A percentile compares a stretch with the other conserved stretches of the same genome.
These are phyloP conservation scores for Lobophora halterata DNA, from an alignment of 2,888 invertebrate genomes.

Conservation along the genomic window DNA sequence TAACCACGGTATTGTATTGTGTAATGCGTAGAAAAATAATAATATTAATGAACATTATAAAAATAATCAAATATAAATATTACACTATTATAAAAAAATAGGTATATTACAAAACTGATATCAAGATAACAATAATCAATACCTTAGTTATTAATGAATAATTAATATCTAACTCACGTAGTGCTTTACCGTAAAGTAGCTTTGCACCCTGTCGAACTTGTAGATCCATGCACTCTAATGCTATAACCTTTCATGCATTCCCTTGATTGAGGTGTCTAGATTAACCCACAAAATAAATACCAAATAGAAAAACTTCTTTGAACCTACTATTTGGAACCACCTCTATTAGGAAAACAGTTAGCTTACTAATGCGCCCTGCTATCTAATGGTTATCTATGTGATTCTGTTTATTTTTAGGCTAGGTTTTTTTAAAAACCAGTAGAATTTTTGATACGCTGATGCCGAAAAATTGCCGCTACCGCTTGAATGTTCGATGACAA, in stretches of 20 bases:
- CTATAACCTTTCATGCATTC: too few relatives aligned
- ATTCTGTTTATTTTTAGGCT: too few relatives aligned
- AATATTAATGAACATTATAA: too few relatives aligned
- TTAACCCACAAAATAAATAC: too few relatives aligned
- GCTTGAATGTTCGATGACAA: conserved; percentile 79
- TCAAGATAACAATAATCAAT: conserved; percentile 33
- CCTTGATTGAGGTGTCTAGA: conserved; percentile 2
- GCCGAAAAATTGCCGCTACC: conserved; percentile 31
- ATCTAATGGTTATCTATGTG: neutral
- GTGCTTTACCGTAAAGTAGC: conserved; percentile 56
- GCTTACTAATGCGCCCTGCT: too few relatives aligned
- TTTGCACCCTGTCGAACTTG: conserved; percentile 47
- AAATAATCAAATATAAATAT: too few relatives aligned
- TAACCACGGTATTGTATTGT: conserved; percentile 6
- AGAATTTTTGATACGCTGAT: conserved; percentile 24
- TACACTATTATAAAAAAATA: conserved; percentile 8
- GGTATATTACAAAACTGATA: conserved; percentile 17
- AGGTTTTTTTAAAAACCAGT: conserved; percentile 21
- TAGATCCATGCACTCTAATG: conserved; percentile 45
- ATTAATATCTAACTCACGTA: conserved; percentile 51
- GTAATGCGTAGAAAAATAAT: too few relatives aligned
- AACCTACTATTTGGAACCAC: too few relatives aligned
- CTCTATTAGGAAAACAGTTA: too few relatives aligned
- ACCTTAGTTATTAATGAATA: conserved; percentile 26
- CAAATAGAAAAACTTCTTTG: too few relatives aligned